Conservation (phyloP, 2,888 invertebrate genomes). For the Sthenelais limicola region DNA sequence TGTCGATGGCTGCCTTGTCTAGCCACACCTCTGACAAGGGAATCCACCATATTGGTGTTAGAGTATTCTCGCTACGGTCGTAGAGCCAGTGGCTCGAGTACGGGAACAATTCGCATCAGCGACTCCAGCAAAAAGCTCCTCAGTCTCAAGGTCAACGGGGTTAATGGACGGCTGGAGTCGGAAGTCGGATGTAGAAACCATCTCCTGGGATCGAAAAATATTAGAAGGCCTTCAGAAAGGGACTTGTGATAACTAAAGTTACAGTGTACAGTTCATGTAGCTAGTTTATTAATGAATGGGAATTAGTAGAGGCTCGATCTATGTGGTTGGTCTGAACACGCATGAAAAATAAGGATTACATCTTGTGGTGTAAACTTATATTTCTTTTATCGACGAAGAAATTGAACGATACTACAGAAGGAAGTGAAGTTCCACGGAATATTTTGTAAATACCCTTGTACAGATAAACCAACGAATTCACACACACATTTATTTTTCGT, state of each 20-base stretch:
- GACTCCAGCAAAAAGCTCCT: slow-evolving; percentile 31
- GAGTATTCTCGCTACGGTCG: slow-evolving; percentile 18
- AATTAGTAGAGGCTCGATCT: too few species aligned
- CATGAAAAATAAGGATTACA: too few species aligned
- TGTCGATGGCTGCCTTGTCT: slow-evolving; percentile 30
- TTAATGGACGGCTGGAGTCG: neutral
- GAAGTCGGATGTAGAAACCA: slow-evolving; percentile 14
- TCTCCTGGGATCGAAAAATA: neutral
- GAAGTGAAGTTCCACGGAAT: too few species aligned
- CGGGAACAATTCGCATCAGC: slow-evolving; percentile 28
- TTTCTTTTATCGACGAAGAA: too few species aligned
- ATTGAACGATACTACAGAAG: too few species aligned
- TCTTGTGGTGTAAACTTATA: too few species aligned
- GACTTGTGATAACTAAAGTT: slow-evolving; percentile 26
- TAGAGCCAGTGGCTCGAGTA: slow-evolving; percentile 19
- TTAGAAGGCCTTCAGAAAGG: neutral
- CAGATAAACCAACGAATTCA: too few species aligned
- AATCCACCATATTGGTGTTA: slow-evolving; percentile 23
- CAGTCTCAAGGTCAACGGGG: slow-evolving; percentile 31
- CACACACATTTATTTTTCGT: too few species aligned
- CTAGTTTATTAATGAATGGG: too few species aligned
- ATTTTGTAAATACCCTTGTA: too few species aligned
- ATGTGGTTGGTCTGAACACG: too few species aligned
- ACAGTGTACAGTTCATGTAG: too few species aligned
- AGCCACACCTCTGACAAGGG: slow-evolving; percentile 26